A percentile compares a stretch with the other conserved stretches of the same genome.
Conservation (phyloP, 2,113 vertebrate species). For the Gymnarchus niloticus region DNA sequence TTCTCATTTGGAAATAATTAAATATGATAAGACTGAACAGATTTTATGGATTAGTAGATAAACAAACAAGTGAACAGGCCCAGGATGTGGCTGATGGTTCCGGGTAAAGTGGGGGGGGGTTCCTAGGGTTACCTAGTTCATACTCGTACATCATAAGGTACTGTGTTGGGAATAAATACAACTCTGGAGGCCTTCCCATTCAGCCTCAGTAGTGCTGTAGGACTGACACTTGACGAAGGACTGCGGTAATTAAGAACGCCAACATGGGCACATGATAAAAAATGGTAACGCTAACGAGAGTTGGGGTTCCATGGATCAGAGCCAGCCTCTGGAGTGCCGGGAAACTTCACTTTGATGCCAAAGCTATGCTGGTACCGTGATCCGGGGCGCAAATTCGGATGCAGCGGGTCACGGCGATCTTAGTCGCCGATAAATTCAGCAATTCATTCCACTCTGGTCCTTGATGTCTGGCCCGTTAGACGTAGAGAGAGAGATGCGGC, state of each 20-base stretch:
- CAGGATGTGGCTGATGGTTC: no score
- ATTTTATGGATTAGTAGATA: constrained; percentile 57
- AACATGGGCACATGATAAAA: no score
- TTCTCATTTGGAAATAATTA: constrained; percentile 62
- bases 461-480: not conserved
- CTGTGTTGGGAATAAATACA: constrained; percentile 24
- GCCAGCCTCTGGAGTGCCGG: not conserved
- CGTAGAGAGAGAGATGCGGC: not conserved
- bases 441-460: not conserved
- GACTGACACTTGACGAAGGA: no score
- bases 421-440: not conserved
- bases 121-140: not conserved
- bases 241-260: no score
- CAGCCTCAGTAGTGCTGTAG: constrained; percentile 32
- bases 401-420: not conserved
- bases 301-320: constrained; percentile 6
- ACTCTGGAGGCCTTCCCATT: constrained; percentile 17
- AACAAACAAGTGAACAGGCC: constrained; percentile 44
- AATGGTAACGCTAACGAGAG: no score
- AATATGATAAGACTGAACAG: constrained; percentile 58
- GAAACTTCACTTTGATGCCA: constrained; percentile 1
- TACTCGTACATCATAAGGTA: constrained; percentile 24
- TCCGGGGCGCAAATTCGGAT: not conserved
- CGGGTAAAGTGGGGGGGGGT: constrained; percentile 5
- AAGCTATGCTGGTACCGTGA: not conserved